Evolutionary conservation across 2,888 invertebrate species (phyloP), one percentile per base, ranked within the genome.

Genomic region (Mimachlamys varia): DNA sequence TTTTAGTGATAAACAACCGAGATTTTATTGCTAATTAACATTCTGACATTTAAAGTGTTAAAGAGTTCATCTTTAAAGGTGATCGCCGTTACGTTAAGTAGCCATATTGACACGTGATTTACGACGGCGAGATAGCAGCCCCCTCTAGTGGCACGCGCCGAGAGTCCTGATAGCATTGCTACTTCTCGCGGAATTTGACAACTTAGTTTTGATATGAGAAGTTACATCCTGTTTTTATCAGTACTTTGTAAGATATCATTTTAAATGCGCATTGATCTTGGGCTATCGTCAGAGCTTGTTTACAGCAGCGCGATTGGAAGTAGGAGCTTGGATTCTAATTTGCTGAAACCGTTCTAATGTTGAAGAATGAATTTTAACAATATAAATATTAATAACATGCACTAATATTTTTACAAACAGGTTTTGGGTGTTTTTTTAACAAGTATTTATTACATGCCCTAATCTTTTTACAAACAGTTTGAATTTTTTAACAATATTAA

Each of bases 71-170:
- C 76, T 76, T 76, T 33, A 27, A 0, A 76, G 33, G 12, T 27
- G 76, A 76, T 33, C 76, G 33, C 27, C 19, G 33, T 76, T 76
- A 76, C 33, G 27, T 76, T 76, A 76, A 76, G 76, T 76, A 76
- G 5, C 76, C 12, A 33, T 76, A 76, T 76, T 76, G 76, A 33
- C 76, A 76, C 33, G 76, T 27, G 76, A 76, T 76, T 76, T 76
- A 76, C 33, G 33, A 33, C 10, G 76, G 33, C 2, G 76, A 76
- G 76, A 76, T 76, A 76, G 5, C 33, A 76, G 76, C 76, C 76
- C 76, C 76, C 76, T 76, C 76, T 76, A 76, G 76, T 27, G 76
- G 76, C 76, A 76, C 76, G 76, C 76, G 76, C 27, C 76, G 12
- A 76, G 76, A 17, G 76, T 76, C 33, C 76, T 22, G 76, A 76